phyloP scores from a whole-genome alignment of 2,113 vertebrate genomes.

The Tor tambroides region DNA sequence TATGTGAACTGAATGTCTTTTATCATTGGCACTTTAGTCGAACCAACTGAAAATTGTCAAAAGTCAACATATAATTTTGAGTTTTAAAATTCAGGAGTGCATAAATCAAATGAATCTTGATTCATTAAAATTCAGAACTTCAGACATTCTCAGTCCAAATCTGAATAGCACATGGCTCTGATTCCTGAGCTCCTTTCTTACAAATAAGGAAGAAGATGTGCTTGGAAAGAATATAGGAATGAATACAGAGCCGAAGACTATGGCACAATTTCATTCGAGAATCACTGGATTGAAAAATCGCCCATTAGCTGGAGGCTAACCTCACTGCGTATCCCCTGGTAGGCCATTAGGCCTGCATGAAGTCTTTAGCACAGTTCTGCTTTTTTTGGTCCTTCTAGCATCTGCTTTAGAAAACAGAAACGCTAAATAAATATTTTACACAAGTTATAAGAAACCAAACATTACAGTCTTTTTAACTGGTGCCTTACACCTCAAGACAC shows the following conservation, averaged over 20 bases:
- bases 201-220: conserved; percentile 15
- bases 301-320: conserved; percentile 51
- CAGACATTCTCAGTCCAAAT: background rate
- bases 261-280: conserved; percentile 37
- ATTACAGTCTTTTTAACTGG: background rate
- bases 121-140: background rate
- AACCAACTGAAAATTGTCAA: too few species aligned
- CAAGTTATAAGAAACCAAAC: background rate
- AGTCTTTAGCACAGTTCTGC: background rate
- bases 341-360: conserved; percentile 31
- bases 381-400: background rate
- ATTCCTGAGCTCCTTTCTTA: conserved; percentile 13
- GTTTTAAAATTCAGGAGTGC: too few species aligned
- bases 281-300: conserved; percentile 54
- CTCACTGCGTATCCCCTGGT: background rate
- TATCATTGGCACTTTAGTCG: too few species aligned
- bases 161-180: background rate
- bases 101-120: too few species aligned
- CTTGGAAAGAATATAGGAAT: background rate
- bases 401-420: background rate
- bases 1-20: too few species aligned
- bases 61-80: too few species aligned
- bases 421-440: background rate
- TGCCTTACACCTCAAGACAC: background rate
- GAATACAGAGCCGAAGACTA: background rate